phyloP scores from a whole-genome alignment of 2,113 vertebrate genomes.

The Tychaedon coryphoeus region DNA sequence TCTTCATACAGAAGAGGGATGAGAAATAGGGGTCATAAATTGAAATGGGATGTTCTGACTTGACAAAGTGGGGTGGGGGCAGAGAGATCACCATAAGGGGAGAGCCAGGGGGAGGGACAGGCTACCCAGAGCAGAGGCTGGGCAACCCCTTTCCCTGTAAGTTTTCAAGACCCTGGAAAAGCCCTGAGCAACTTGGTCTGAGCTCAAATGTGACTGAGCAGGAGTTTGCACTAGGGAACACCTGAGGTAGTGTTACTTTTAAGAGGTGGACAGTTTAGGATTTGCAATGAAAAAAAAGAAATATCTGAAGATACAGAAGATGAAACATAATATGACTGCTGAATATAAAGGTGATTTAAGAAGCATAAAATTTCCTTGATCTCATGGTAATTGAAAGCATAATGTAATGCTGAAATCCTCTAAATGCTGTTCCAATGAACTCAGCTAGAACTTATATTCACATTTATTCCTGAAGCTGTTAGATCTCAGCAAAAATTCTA shows the following conservation, averaged over 20 bases:
- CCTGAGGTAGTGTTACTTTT: neutral
- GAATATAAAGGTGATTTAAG: neutral
- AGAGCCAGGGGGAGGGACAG: neutral
- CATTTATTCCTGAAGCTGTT: neutral
- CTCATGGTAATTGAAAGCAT: neutral
- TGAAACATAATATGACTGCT: neutral
- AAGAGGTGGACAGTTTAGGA: neutral
- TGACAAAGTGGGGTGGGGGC: accelerated
- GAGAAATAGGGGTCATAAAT: neutral
- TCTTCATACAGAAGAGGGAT: neutral
- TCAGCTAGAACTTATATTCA: neutral
- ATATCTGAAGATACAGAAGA: neutral
- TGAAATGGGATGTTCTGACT: neutral
- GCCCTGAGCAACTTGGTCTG: neutral
- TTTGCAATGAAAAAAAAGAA: neutral
- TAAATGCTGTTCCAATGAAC: neutral
- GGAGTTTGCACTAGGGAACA: neutral
- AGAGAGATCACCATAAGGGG: neutral
- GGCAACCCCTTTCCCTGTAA: neutral
- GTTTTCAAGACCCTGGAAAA: neutral
- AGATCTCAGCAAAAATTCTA: neutral
- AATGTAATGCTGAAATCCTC: neutral
- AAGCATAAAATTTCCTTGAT: neutral
- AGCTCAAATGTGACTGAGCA: neutral
- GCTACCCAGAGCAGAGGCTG: neutral